Evolutionary conservation across 2,888 invertebrate species (phyloP).

Genomic region (Apoda limacodes): DNA sequence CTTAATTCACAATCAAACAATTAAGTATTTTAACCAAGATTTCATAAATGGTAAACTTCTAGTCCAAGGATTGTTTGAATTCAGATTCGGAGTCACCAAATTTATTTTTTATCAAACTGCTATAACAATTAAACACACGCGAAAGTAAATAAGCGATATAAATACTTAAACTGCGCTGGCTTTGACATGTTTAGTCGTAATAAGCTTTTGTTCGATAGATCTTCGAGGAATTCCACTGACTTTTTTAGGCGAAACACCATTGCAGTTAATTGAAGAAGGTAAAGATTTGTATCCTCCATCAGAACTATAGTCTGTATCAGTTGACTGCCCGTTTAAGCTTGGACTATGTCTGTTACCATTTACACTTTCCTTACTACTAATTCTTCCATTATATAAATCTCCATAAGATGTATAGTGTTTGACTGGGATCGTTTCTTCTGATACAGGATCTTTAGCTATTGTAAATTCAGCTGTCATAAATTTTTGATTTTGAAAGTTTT

Average conservation of each 20-base stretch:
- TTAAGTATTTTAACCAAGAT: no score
- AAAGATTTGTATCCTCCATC: slow-evolving; percentile 65
- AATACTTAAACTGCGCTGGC: slow-evolving; percentile 59
- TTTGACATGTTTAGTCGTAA: slow-evolving; percentile 53
- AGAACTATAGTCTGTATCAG: slow-evolving; percentile 64
- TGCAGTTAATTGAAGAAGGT: slow-evolving; percentile 62
- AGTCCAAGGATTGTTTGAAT: no score
- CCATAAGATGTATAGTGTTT: slow-evolving; percentile 63
- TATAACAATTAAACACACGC: no score
- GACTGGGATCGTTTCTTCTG: slow-evolving; percentile 43
- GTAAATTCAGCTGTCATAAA: slow-evolving; percentile 35
- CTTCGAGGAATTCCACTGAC: slow-evolving; percentile 61
- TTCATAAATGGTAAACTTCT: no score
- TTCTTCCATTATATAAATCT: slow-evolving; percentile 54
- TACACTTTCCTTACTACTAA: slow-evolving; percentile 55
- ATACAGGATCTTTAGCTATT: slow-evolving; percentile 34
- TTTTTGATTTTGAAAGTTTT: slow-evolving; percentile 53
- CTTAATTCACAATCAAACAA: no score
- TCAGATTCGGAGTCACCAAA: no score
- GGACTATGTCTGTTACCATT: slow-evolving; percentile 55
- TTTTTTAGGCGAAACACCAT: slow-evolving; percentile 45
- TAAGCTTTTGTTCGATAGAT: slow-evolving; percentile 57
- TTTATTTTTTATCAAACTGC: no score
- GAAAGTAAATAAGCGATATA: slow-evolving; percentile 15
- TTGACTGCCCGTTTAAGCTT: slow-evolving; percentile 53